Percentiles rank a stretch among this genome's conserved stretches.
Conservation (phyloP, 2,113 vertebrate species). For the Jacana jacana region DNA sequence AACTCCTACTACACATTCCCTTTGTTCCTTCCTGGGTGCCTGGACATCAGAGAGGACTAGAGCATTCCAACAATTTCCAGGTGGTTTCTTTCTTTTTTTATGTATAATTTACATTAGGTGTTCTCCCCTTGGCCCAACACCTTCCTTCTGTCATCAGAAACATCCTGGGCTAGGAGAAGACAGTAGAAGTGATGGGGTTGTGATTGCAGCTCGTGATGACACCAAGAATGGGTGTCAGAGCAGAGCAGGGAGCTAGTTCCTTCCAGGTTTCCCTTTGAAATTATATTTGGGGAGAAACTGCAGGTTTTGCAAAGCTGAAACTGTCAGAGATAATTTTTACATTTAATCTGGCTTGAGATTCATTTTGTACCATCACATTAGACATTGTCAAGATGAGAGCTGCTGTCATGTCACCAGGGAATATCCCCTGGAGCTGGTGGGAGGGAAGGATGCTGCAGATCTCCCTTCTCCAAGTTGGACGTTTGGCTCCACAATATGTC, state of each 20-base stretch:
- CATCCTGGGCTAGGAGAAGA: accelerated
- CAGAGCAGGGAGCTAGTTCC: neutral
- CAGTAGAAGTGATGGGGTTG: neutral
- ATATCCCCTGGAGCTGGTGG: neutral
- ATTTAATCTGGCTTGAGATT: neutral
- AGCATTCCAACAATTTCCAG: neutral
- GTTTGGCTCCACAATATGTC: neutral
- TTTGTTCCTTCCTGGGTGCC: neutral
- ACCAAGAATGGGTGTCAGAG: neutral
- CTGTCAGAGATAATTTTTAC: neutral
- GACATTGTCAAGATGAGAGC: neutral
- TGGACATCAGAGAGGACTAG: neutral
- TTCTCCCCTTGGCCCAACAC: accelerated
- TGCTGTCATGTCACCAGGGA: accelerated
- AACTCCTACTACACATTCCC: neutral
- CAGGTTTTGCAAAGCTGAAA: neutral
- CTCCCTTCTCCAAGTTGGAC: neutral
- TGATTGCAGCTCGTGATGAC: neutral
- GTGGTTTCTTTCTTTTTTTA: neutral
- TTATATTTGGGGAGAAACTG: accelerated
- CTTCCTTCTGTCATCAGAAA: neutral
- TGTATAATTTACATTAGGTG: neutral
- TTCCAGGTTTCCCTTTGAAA: neutral
- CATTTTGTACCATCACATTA: accelerated
- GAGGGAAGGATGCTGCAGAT: neutral